phyloP scores from a whole-genome alignment of 92 coral and sea anemone species.

The Porites evermanni region DNA sequence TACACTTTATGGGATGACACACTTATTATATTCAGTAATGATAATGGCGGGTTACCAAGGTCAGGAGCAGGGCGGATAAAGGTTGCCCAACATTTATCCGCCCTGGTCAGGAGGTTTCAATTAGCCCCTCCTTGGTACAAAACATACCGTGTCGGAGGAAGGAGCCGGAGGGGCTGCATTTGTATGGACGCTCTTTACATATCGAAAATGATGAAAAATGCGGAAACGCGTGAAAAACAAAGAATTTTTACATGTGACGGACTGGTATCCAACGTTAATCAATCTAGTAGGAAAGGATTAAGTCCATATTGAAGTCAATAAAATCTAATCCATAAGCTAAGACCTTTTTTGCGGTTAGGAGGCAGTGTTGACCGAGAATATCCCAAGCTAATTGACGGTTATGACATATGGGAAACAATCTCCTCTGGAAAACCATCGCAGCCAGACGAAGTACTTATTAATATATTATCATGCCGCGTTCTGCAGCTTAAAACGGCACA shows the following conservation, averaged over 20 bases:
- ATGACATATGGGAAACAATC: slow-evolving; percentile 75
- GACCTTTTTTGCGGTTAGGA: background rate
- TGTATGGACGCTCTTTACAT: no score
- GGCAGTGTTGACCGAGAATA: slow-evolving; percentile 7
- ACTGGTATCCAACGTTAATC: slow-evolving; percentile 59
- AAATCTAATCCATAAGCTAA: no score
- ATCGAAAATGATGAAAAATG: background rate
- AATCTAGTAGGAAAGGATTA: slow-evolving; percentile 30
- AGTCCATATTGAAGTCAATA: no score
- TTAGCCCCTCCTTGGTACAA: slow-evolving; percentile 80
- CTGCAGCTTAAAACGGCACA: no score
- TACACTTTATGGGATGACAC: slow-evolving; percentile 71
- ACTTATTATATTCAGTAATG: slow-evolving; percentile 60
- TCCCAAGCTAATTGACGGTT: slow-evolving; percentile 26
- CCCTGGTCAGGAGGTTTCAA: slow-evolving; percentile 61
- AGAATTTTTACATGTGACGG: slow-evolving; percentile 58
- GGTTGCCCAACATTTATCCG: no score
- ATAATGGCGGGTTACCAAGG: slow-evolving; percentile 69
- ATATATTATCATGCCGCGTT: slow-evolving; percentile 15
- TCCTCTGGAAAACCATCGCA: slow-evolving; percentile 76
- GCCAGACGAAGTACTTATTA: slow-evolving; percentile 73
- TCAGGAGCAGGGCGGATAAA: no score
- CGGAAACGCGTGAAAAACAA: slow-evolving; percentile 31
- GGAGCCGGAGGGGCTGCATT: slow-evolving; percentile 64
- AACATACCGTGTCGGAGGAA: slow-evolving; percentile 64